Percentiles rank a stretch among this genome's conserved stretches.
phyloP scores from a whole-genome alignment of 2,797 vertebrate species.

The Gymnoscopelus braueri region DNA sequence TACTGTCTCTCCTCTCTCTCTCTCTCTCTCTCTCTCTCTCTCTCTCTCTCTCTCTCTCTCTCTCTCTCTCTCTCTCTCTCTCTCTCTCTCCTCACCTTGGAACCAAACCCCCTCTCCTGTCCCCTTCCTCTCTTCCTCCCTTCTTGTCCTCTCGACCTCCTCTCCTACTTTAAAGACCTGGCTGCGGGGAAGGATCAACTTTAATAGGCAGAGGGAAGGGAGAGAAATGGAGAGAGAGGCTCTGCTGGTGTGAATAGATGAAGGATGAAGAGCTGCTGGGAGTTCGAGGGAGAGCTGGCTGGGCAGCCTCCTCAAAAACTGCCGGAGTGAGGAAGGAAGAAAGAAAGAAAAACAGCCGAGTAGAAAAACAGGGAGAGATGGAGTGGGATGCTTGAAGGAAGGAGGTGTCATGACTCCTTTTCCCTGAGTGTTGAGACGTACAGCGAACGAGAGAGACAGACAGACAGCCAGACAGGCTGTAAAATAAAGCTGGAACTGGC shows the following conservation, averaged over 20 bases:
- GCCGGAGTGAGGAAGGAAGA: neutral
- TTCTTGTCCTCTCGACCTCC: neutral
- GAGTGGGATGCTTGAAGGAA: slow-evolving; percentile 27
- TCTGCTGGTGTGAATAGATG: no score
- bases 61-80: neutral
- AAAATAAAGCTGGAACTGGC: slow-evolving; percentile 20
- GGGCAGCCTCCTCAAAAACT: slow-evolving; percentile 21
- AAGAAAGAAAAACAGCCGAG: neutral
- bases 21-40: neutral
- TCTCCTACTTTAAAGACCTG: neutral
- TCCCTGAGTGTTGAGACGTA: neutral
- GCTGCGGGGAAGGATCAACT: no score
- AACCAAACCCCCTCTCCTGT: neutral
- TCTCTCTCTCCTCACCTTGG: slow-evolving; percentile 1
- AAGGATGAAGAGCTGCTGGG: no score
- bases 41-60: neutral
- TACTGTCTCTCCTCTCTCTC: slow-evolving; percentile 1
- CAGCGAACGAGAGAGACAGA: slow-evolving; percentile 4
- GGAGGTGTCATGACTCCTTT: slow-evolving; percentile 4
- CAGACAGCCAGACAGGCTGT: slow-evolving; percentile 10
- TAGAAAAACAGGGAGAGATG: neutral
- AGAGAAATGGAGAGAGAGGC: no score
- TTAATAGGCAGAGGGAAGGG: no score
- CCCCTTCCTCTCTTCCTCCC: no score
- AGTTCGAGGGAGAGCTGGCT: no score